Percentiles rank a stretch among this genome's conserved stretches.
Conservation (phyloP, 2,113 vertebrate genomes). For the Erinaceus europaeus region DNA sequence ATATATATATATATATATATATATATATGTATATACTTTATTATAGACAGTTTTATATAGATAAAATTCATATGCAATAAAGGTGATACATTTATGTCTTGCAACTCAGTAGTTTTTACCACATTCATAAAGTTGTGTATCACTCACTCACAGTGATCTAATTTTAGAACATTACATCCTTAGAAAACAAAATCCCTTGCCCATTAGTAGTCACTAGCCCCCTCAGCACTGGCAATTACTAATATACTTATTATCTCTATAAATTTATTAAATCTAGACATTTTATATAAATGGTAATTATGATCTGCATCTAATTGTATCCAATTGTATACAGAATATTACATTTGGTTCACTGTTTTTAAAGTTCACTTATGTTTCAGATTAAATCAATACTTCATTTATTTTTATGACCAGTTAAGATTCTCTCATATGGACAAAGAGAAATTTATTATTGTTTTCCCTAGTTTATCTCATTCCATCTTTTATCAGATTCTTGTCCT, state of each 20-base stretch:
- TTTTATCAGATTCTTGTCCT: not conserved
- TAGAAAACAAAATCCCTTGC: not conserved
- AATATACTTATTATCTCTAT: not conserved
- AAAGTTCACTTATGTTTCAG: not conserved
- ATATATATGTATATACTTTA: too few relatives aligned
- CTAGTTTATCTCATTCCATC: not conserved
- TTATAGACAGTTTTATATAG: not conserved
- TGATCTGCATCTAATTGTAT: not conserved
- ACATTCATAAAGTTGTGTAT: not conserved
- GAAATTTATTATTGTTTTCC: not conserved
- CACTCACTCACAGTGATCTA: too few relatives aligned
- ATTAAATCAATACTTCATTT: conserved; percentile 47
- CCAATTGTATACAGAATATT: not conserved
- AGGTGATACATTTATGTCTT: not conserved
- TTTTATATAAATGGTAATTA: not conserved
- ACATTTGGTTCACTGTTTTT: conserved; percentile 2
- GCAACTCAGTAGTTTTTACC: not conserved
- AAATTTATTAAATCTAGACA: not conserved
- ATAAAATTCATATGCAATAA: not conserved
- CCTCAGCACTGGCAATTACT: not conserved
- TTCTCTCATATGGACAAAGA: not conserved
- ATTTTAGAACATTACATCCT: not conserved
- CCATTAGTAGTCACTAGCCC: not conserved
- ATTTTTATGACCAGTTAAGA: conserved; percentile 16
- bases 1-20: too few relatives aligned